phyloP scores from a whole-genome alignment of 1,140 invertebrate species.

The Brachionus rubens region DNA sequence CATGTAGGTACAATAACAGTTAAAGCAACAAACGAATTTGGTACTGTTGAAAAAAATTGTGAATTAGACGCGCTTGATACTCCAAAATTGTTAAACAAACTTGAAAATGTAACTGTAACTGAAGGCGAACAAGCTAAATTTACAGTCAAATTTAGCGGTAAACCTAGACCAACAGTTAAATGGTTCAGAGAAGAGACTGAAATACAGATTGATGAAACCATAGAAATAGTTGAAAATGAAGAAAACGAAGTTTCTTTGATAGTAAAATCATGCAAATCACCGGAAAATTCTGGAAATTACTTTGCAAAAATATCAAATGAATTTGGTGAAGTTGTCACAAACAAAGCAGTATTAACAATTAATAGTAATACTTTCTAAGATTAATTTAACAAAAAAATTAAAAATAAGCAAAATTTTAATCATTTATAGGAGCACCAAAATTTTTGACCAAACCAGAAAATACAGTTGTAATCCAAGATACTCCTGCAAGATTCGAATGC shows the following conservation, averaged over 20 bases:
- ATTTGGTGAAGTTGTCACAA: slow-evolving; percentile 22
- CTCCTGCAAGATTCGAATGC: slow-evolving; percentile 72
- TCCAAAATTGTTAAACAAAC: slow-evolving; percentile 47
- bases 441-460: neutral
- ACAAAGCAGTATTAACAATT: neutral
- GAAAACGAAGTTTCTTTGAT: neutral
- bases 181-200: slow-evolving; percentile 54
- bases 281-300: slow-evolving; percentile 26
- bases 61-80: slow-evolving; percentile 7
- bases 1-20: slow-evolving; percentile 9
- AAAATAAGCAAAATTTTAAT: neutral
- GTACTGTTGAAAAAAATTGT: slow-evolving; percentile 2
- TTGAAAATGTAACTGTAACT: slow-evolving; percentile 47
- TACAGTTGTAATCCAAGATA: neutral
- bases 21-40: slow-evolving; percentile 11
- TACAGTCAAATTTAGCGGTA: slow-evolving; percentile 48
- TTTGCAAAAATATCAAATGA: slow-evolving; percentile 33
- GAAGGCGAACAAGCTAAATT: slow-evolving; percentile 49
- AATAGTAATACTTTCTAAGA: slow-evolving; percentile 2
- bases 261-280: neutral
- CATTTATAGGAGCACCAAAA: neutral
- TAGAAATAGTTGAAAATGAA: neutral
- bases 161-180: slow-evolving; percentile 48
- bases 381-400: neutral
- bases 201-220: neutral